These are phyloP conservation scores for Lasioglossum pauxillum DNA, from an alignment of 2,888 invertebrate species.

Conservation along the genomic window DNA sequence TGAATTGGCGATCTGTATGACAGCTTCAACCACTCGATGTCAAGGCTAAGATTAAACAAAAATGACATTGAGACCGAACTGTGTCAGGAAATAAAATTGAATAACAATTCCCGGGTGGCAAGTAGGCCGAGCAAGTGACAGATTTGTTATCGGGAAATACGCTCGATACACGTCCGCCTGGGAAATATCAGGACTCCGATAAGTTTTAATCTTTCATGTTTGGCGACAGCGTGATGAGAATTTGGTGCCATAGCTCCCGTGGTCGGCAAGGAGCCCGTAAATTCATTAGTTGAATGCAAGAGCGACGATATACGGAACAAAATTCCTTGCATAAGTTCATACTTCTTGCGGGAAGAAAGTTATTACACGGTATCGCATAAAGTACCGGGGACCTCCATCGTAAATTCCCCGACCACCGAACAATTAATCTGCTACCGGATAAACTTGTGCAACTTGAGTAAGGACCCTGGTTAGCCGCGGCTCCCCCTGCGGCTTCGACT, in stretches of 20 bases:
- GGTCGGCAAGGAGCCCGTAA: conserved; percentile 23
- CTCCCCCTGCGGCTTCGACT: too few relatives aligned
- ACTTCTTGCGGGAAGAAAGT: conserved; percentile 30
- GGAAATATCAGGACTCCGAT: conserved; percentile 1
- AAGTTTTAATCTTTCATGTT: conserved; percentile 30
- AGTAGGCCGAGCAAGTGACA: conserved; percentile 1
- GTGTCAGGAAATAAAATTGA: not conserved
- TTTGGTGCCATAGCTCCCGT: conserved; percentile 3
- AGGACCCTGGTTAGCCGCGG: not conserved
- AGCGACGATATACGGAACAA: conserved; percentile 23
- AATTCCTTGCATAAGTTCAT: conserved; percentile 46
- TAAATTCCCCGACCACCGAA: not conserved
- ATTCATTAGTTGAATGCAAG: conserved; percentile 46
- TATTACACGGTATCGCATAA: conserved; percentile 32
- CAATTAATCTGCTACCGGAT: conserved; percentile 19
- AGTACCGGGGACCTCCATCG: not conserved
- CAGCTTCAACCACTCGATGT: not conserved
- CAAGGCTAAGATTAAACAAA: not conserved
- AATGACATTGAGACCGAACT: not conserved
- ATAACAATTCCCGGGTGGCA: conserved; percentile 9
- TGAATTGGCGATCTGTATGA: not conserved
- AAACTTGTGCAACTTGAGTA: not conserved
- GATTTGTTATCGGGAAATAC: not conserved
- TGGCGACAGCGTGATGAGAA: conserved; percentile 30
- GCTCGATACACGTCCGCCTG: conserved; percentile 7